These are phyloP conservation scores for Gyps fulvus DNA, from an alignment of 2,113 vertebrate genomes.

Conservation along the genomic window DNA sequence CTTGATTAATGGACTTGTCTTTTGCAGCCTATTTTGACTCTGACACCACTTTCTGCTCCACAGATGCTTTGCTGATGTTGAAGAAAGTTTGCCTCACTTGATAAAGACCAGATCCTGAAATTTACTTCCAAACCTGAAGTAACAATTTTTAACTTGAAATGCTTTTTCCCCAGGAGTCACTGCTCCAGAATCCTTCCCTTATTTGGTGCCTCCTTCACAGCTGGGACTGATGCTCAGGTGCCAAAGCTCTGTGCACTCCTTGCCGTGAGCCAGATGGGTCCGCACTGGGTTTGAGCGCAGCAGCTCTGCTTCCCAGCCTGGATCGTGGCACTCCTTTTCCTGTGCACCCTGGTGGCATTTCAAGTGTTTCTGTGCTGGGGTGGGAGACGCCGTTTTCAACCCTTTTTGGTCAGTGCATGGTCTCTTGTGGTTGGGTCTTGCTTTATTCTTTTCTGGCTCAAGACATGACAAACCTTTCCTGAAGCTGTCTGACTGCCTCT, in stretches of 20 bases:
- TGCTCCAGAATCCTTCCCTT: constrained; percentile 79
- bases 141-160: constrained; percentile 82
- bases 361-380: neutral
- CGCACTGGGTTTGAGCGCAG: fast-evolving
- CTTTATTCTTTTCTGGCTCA: constrained; percentile 11
- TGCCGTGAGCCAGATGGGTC: neutral
- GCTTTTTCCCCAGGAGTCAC: constrained; percentile 72
- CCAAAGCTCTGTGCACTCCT: constrained; percentile 41
- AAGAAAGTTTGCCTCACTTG: constrained; percentile 74
- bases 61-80: constrained; percentile 68
- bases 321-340: neutral
- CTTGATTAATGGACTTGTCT: constrained; percentile 69
- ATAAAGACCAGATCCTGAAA: constrained; percentile 82
- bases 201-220: constrained; percentile 78
- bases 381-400: neutral
- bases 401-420: neutral
- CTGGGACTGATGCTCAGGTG: constrained; percentile 61
- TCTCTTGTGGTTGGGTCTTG: neutral
- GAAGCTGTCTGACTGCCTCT: neutral
- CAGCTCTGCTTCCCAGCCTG: neutral
- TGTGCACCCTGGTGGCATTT: neutral
- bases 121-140: constrained; percentile 82
- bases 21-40: constrained; percentile 63
- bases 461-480: neutral
- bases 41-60: constrained; percentile 51